Percentiles rank a stretch among this genome's conserved stretches.
Evolutionary conservation across 2,113 vertebrate species (phyloP).

Genomic region (Budorcas taxicolor): DNA sequence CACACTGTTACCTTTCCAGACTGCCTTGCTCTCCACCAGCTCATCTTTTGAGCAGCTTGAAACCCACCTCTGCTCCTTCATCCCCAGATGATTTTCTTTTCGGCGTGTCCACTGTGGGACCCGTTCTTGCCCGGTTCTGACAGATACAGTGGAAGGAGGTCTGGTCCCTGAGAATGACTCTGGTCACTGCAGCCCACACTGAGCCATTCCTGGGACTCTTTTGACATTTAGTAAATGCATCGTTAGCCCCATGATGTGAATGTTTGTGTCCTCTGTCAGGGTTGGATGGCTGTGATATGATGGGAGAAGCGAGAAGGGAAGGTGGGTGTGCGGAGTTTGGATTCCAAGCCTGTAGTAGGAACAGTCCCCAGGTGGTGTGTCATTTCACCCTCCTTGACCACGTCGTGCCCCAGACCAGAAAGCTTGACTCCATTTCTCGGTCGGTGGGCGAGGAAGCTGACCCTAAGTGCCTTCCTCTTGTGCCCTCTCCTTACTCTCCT

Average conservation of each 20-base stretch:
- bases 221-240: neutral
- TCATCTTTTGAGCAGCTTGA: neutral
- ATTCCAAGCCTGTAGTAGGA: neutral
- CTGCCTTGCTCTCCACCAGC: neutral
- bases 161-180: neutral
- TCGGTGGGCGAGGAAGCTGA: neutral
- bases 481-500: neutral
- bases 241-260: neutral
- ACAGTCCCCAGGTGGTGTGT: neutral
- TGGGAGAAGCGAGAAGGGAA: neutral
- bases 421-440: neutral
- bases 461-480: neutral
- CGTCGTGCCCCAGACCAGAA: accelerated
- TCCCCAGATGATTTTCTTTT: neutral
- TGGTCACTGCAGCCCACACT: neutral
- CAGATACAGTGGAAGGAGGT: neutral
- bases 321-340: accelerated
- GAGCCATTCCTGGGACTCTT: neutral
- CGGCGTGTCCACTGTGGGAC: neutral
- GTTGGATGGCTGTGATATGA: neutral
- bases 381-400: neutral
- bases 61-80: neutral
- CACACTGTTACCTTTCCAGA: no score
- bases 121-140: neutral
- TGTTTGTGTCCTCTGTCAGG: neutral